phyloP scores from a whole-genome alignment of 2,888 invertebrate species.

The Lathronympha strigana region DNA sequence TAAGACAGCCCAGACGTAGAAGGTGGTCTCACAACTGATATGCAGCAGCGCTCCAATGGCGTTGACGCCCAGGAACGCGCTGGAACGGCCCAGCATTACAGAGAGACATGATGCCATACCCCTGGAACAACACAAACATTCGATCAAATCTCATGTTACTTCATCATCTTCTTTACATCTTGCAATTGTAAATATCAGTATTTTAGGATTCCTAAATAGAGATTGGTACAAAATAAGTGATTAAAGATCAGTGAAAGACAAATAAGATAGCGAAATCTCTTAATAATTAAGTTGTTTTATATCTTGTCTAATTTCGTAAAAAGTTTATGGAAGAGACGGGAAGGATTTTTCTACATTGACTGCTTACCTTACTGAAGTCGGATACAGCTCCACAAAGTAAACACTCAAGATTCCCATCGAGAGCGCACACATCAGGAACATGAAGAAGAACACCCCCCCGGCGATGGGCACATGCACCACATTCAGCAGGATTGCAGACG shows the following conservation, averaged over 20 bases:
- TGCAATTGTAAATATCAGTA: too few species aligned
- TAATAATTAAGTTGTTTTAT: too few species aligned
- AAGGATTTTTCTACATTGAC: not conserved
- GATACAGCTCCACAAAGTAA: slow-evolving; percentile 78
- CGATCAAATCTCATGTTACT: not conserved
- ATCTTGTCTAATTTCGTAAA: not conserved
- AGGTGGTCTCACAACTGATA: slow-evolving; percentile 85
- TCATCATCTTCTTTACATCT: not conserved
- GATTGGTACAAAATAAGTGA: too few species aligned
- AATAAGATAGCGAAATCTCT: too few species aligned
- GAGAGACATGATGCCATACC: slow-evolving; percentile 87
- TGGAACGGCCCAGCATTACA: slow-evolving; percentile 85
- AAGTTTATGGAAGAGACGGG: not conserved
- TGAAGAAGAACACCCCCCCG: slow-evolving; percentile 76
- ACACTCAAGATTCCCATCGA: slow-evolving; percentile 78
- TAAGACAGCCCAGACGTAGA: slow-evolving; percentile 83
- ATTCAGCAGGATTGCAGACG: slow-evolving; percentile 67
- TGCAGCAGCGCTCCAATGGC: slow-evolving; percentile 86
- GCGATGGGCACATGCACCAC: slow-evolving; percentile 68
- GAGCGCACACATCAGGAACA: slow-evolving; percentile 73
- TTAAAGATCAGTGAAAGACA: too few species aligned
- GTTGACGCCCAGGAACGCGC: slow-evolving; percentile 86
- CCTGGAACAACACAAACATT: slow-evolving; percentile 56
- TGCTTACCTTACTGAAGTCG: slow-evolving; percentile 74
- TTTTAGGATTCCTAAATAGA: too few species aligned